Percentiles rank a stretch among this genome's conserved stretches.
Conservation (phyloP, 64 coral and sea anemone genomes). For the Dendronephthya gigantea region DNA sequence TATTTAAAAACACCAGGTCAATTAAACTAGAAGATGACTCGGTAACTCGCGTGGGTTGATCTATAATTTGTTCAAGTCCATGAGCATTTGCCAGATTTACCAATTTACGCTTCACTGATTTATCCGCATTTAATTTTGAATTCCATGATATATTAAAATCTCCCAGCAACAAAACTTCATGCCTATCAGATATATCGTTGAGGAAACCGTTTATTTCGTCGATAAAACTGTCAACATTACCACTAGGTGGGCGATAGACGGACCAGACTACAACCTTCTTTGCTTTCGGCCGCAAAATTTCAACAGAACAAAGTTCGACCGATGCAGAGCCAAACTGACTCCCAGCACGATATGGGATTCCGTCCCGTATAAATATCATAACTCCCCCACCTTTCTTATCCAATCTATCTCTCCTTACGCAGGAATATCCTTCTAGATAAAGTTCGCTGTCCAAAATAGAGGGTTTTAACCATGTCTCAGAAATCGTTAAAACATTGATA, state of each 20-base stretch:
- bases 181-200: neutral
- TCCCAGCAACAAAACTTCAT: neutral
- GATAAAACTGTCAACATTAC: neutral
- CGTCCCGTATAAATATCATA: conserved; percentile 2
- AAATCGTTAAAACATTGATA: neutral
- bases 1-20: conserved; percentile 9
- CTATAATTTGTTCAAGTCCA: neutral
- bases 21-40: neutral
- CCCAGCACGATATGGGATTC: conserved; percentile 1
- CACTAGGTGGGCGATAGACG: conserved; percentile 11
- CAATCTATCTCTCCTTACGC: neutral
- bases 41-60: conserved; percentile 5
- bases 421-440: neutral
- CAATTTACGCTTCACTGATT: neutral
- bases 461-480: neutral
- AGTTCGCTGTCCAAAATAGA: neutral
- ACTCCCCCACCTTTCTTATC: neutral
- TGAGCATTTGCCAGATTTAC: neutral
- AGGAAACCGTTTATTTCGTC: conserved; percentile 10
- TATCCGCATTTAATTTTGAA: neutral
- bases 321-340: neutral
- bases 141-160: conserved; percentile 29
- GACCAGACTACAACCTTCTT: conserved; percentile 13
- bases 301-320: neutral
- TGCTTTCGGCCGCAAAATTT: conserved; percentile 13